Evolutionary conservation across 2,888 invertebrate genomes (phyloP).

Genomic region (Scaptodrosophila latifasciaeformis): DNA sequence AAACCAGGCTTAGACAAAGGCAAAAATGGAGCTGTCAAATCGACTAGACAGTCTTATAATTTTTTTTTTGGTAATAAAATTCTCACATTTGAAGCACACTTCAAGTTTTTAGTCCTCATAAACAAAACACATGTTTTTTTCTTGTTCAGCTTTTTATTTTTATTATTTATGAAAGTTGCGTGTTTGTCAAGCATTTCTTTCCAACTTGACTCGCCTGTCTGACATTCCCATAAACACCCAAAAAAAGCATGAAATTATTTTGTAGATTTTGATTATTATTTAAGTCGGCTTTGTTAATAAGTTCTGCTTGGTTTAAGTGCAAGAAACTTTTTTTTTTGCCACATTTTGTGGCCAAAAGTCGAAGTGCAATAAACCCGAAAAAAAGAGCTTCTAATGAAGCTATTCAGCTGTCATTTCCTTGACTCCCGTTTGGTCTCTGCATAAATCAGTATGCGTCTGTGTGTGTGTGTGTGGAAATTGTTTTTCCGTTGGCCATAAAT

Average conservation of each 20-base stretch:
- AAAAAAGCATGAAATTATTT: conserved; percentile 33
- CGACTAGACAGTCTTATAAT: too few species aligned
- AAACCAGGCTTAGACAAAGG: conserved; percentile 8
- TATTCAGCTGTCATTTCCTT: conserved; percentile 65
- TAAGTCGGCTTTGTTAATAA: conserved; percentile 8
- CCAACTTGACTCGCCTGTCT: neutral
- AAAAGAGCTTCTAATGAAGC: conserved; percentile 54
- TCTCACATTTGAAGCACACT: too few species aligned
- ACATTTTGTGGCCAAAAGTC: conserved; percentile 51
- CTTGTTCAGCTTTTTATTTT: too few species aligned
- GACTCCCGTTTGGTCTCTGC: conserved; percentile 31
- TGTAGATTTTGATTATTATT: conserved; percentile 49
- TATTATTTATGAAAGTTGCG: conserved; percentile 46
- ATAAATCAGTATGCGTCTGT: too few species aligned
- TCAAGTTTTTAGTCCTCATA: too few species aligned
- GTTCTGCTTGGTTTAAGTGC: too few species aligned
- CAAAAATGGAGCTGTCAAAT: too few species aligned
- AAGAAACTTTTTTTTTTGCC: conserved; percentile 10
- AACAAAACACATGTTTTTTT: too few species aligned
- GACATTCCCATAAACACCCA: neutral
- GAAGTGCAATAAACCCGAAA: conserved; percentile 60
- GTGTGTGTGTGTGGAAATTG: conserved; percentile 3
- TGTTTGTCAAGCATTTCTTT: conserved; percentile 21
- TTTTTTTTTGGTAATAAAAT: too few species aligned
- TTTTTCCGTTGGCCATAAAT: conserved; percentile 48